A percentile compares a stretch with the other conserved stretches of the same genome.
phyloP scores from a whole-genome alignment of 2,888 invertebrate genomes.

The Drosophila monieri region DNA sequence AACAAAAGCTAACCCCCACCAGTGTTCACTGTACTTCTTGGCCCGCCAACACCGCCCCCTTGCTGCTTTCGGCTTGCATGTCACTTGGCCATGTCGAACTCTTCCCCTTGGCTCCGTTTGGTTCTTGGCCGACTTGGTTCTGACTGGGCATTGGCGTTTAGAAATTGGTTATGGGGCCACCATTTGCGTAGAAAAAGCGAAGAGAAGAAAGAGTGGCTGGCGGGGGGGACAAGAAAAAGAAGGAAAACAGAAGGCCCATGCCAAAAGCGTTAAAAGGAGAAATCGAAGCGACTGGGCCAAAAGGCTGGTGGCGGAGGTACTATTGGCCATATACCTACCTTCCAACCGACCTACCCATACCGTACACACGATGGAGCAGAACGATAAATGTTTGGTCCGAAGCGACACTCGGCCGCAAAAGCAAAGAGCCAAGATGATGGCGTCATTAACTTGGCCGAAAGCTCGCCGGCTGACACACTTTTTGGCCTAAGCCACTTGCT shows the following conservation, averaged over 20 bases:
- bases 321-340: neutral
- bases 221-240: neutral
- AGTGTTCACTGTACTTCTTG: conserved; percentile 5
- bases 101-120: conserved; percentile 22
- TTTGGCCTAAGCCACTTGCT: conserved; percentile 51
- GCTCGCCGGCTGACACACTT: conserved; percentile 58
- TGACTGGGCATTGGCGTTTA: conserved; percentile 35
- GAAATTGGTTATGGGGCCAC: conserved; percentile 51
- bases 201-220: neutral
- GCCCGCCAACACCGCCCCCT: conserved; percentile 1
- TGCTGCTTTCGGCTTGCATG: conserved; percentile 43
- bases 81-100: conserved; percentile 44
- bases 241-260: conserved; percentile 11
- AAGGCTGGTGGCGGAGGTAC: conserved; percentile 6
- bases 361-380: conserved; percentile 42
- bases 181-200: conserved; percentile 29
- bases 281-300: conserved; percentile 31
- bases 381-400: conserved; percentile 44
- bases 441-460: conserved; percentile 61
- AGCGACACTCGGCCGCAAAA: conserved; percentile 12
- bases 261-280: conserved; percentile 49
- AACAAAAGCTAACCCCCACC: neutral
- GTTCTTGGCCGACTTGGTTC: conserved; percentile 10
- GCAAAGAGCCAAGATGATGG: conserved; percentile 47
- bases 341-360: neutral